phyloP scores from a whole-genome alignment of 2,113 vertebrate genomes.

The Dasyprocta punctata region DNA sequence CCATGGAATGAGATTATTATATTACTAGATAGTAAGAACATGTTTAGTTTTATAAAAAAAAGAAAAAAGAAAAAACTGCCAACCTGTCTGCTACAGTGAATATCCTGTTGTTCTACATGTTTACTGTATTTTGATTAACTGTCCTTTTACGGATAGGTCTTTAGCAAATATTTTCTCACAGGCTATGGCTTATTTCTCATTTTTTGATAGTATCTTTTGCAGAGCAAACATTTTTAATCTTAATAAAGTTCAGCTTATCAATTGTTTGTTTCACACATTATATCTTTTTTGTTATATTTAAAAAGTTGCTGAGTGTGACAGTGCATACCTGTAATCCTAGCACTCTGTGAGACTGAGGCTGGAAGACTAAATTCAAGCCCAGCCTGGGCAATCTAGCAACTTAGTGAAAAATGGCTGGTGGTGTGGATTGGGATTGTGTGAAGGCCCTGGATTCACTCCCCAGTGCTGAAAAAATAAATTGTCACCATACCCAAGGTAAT shows the following conservation, averaged over 20 bases:
- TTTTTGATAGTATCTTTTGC: constrained; percentile 2
- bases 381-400: neutral
- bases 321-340: neutral
- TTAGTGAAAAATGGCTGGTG: neutral
- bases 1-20: neutral
- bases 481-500: neutral
- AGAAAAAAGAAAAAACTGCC: neutral
- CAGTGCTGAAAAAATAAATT: neutral
- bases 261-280: constrained; percentile 24
- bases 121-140: neutral
- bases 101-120: neutral
- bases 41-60: neutral
- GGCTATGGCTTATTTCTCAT: neutral
- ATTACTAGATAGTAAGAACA: neutral
- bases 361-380: neutral
- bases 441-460: neutral
- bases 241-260: constrained; percentile 9
- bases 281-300: constrained; percentile 14
- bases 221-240: neutral
- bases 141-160: neutral
- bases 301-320: neutral
- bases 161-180: constrained; percentile 35
- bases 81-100: neutral
- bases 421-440: neutral
- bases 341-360: neutral